Conservation (phyloP, 2,797 vertebrate genomes). For the Tapera naevia region DNA sequence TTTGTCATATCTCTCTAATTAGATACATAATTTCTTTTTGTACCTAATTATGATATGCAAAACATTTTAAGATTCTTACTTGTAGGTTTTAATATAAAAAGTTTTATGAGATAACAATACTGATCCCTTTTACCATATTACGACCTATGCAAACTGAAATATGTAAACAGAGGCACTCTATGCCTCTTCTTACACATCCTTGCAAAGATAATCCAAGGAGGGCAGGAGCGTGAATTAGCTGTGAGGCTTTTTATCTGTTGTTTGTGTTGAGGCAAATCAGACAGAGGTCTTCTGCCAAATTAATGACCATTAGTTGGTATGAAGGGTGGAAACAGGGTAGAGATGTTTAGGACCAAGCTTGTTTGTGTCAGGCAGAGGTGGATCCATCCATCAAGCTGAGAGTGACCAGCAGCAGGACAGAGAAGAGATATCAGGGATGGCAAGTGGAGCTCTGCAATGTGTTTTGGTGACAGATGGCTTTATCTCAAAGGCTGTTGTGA, state of each 20-base stretch:
- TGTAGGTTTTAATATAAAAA: background rate
- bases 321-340: background rate
- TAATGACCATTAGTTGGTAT: rapidly evolving
- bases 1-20: background rate
- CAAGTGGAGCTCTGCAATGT: background rate
- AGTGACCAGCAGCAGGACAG: rapidly evolving
- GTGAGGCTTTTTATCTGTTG: background rate
- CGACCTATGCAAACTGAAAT: background rate
- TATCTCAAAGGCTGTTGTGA: background rate
- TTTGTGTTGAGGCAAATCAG: background rate
- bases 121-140: background rate
- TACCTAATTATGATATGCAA: background rate
- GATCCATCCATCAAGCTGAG: background rate
- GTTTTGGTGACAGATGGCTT: rapidly evolving
- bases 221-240: background rate
- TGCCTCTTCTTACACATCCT: background rate
- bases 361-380: rapidly evolving
- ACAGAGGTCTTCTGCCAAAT: background rate
- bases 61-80: background rate
- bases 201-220: background rate
- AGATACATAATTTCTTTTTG: background rate
- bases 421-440: background rate
- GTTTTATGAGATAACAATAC: no score
- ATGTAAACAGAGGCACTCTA: rapidly evolving
- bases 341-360: background rate